Evolutionary conservation across 2,113 vertebrate genomes (phyloP).

Genomic region (Arenaria interpres): DNA sequence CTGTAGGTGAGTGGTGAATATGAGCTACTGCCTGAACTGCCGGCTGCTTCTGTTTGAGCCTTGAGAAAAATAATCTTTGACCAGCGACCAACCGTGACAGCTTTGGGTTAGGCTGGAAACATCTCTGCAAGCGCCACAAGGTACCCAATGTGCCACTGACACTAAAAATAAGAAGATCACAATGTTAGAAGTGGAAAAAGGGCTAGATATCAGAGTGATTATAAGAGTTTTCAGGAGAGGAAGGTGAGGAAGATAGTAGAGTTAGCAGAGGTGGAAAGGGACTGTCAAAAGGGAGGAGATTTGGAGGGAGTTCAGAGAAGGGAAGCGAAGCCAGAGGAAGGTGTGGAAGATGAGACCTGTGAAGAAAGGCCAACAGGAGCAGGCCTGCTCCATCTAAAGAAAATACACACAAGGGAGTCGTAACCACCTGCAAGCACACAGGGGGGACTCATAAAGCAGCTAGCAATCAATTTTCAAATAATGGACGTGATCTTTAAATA

Average conservation of each 20-base stretch:
- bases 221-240: background rate
- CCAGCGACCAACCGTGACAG: background rate
- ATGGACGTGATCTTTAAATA: background rate
- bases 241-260: background rate
- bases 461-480: background rate
- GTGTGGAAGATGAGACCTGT: background rate
- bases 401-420: background rate
- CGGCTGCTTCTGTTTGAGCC: background rate
- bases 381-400: background rate
- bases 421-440: background rate
- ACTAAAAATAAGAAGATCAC: background rate
- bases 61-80: background rate
- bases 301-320: background rate
- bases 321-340: background rate
- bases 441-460: background rate
- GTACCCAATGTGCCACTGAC: background rate
- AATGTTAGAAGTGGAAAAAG: background rate
- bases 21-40: background rate
- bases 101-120: background rate
- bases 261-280: background rate
- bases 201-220: too few species aligned
- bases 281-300: background rate
- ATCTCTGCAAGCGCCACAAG: background rate
- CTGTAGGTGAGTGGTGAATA: accelerated
- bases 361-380: background rate